These are phyloP conservation scores for Imbricaverruca yamaguchii DNA, from an alignment of 2,888 invertebrate species.

Conservation along the genomic window DNA sequence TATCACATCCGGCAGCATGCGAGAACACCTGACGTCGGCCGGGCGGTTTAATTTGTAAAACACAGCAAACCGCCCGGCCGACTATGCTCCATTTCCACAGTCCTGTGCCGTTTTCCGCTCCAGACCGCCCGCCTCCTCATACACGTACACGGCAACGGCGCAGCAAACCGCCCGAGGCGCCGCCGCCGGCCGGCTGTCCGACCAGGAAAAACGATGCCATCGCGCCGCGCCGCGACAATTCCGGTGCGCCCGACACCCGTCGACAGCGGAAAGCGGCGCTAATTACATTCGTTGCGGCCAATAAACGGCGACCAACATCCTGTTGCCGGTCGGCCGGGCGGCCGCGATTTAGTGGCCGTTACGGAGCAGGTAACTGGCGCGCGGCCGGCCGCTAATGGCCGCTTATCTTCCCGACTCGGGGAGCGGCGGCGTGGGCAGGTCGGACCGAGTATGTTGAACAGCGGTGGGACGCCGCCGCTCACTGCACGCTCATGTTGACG, in stretches of 20 bases:
- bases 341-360: background rate
- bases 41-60: too few relatives aligned
- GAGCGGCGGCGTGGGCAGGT: background rate
- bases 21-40: too few relatives aligned
- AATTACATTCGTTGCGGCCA: background rate
- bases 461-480: background rate
- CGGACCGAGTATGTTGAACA: background rate
- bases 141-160: too few relatives aligned
- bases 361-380: background rate
- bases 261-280: slow-evolving; percentile 7
- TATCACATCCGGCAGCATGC: too few relatives aligned
- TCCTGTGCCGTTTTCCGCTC: too few relatives aligned
- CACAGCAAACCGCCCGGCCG: too few relatives aligned
- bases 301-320: background rate
- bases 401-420: background rate
- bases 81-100: too few relatives aligned
- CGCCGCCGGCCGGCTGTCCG: background rate
- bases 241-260: background rate
- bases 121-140: too few relatives aligned
- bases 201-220: background rate
- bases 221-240: background rate
- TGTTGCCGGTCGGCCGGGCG: background rate
- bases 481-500: background rate
- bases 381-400: background rate
- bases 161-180: background rate